Evolutionary conservation across 2,113 vertebrate genomes (phyloP), one percentile per base, ranked within the genome.

Genomic region (Carlito syrichta): DNA sequence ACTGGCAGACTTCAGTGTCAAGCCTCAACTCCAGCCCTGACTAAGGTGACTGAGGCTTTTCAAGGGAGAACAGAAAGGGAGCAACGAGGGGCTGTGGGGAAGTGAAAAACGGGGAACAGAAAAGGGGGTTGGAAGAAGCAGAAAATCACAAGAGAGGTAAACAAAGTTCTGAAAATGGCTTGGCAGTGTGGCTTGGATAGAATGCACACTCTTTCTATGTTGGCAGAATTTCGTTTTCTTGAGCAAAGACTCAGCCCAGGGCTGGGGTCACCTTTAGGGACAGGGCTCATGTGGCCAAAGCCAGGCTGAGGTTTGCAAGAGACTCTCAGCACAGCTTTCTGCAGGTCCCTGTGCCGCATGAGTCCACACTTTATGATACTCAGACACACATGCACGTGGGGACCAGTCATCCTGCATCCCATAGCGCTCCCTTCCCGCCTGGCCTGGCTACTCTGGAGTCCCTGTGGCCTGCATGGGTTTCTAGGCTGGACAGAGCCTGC

Each of bases 271-370:
- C 58, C 38, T 32, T 43, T 2, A 6, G 68, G 40, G 27, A 20
- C 38, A 0, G 3, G n/a, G 35, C 1, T 1, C 2, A 11, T 35
- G 45, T 27, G 27, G 25, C 23, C 23, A 56, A 20, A 43, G 35
- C 66, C 48, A 27, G 94, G 23, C 78, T 56, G 38, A 35, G 45
- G 23, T 6, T 17, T 16, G 10, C 19, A 3, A 30, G 2, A 1
- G n/a, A 13, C 17, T 40, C 69, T 32, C n/a, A 1, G 69, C 10
- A 11, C 63, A 6, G 63, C 0, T 2, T 1, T 17, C 6, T 32
- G 25, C 19, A 7, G 62, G 79, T 32, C 62, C 66, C 25, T 4
- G 7, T 30, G 30, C 0, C 14, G n/a, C 4, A 4, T 2, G 23
- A 85, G 43, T 8, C 19, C 48, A 19, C 10, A 71, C 78, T 32